Evolutionary conservation across 2,797 vertebrate genomes (phyloP), one percentile per base, ranked within the genome.

Genomic region (Thunnus albacares): DNA sequence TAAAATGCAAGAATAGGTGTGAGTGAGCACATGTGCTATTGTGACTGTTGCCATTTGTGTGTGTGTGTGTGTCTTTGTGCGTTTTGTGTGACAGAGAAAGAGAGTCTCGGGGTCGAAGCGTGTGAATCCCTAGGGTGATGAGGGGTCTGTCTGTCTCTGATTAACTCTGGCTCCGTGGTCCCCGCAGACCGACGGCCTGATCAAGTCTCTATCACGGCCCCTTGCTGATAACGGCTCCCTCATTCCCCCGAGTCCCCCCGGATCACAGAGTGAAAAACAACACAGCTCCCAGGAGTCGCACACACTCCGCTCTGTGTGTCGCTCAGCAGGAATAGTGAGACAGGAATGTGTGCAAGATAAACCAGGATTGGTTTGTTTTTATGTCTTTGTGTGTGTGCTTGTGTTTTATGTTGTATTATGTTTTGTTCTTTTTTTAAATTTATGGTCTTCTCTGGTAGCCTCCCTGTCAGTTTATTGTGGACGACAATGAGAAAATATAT

Each of bases 101-200:
- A 58, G 73, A 82, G 84, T 80, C 87, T 83, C 70, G 63, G 92
- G 91, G 91, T 88, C 73, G 59, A 74, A 56, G 83, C 52, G 77
- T 83, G 81, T 82, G 85, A 92, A 83, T 94, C 90, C 95, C 92
- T 75, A n/a, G 90, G 92, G 95, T 92, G 87, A 88, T 77, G 86
- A 92, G 89, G 91, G 93, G 92, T 93, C 93, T 93, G 93, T 94
- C 92, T 92, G 87, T 78, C 89, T 95, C 94, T 95, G 95, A 96
- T 96, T 96, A 95, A 94, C 94, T 95, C 69, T 52, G 87, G 91
- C 91, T 92, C 86, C 84, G 80, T 11, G 70, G 85, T 94, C 94
- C 95, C 94, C 3, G 75, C 82, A 92, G 95, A 95, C 92, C 64
- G n/a, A 83, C 85, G 77, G 93, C 89, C 91, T 86, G 92, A 95